Conservation (phyloP, 35 echinoderm and acorn worm genomes). For the Apostichopus parvimensis region DNA sequence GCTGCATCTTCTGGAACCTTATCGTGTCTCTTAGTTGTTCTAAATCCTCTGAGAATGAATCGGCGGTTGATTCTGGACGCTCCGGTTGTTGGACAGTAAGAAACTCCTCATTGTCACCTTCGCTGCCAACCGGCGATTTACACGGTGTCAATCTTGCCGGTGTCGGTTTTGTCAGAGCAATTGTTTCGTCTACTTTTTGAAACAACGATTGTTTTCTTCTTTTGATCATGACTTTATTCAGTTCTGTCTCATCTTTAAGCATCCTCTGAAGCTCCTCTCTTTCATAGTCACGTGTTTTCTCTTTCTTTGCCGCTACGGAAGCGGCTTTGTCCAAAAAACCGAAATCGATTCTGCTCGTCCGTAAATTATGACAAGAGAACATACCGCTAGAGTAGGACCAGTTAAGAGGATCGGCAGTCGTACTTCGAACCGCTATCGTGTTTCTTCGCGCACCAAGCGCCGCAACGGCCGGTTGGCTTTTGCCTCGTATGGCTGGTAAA, state of each 20-base stretch:
- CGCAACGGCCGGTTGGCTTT: neutral
- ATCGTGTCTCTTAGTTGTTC: constrained; percentile 28
- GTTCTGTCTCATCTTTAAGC: constrained; percentile 12
- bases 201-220: constrained; percentile 6
- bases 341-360: constrained; percentile 9
- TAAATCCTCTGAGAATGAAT: constrained; percentile 19
- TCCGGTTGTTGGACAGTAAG: neutral
- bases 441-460: neutral
- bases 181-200: constrained; percentile 38
- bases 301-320: neutral
- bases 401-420: constrained; percentile 35
- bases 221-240: constrained; percentile 37
- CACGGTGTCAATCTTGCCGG: neutral
- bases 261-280: neutral
- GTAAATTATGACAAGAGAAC: constrained; percentile 45
- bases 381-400: constrained; percentile 42
- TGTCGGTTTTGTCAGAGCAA: constrained; percentile 17
- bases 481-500: constrained; percentile 26
- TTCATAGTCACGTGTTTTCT: neutral
- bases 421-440: neutral
- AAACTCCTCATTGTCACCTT: neutral
- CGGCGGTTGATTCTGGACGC: neutral
- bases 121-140: constrained; percentile 5
- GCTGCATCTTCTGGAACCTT: neutral
- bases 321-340: constrained; percentile 6